A percentile compares a stretch with the other conserved stretches of the same genome.
Conservation (phyloP, 2,797 vertebrate genomes). For the Phoebastria nigripes region DNA sequence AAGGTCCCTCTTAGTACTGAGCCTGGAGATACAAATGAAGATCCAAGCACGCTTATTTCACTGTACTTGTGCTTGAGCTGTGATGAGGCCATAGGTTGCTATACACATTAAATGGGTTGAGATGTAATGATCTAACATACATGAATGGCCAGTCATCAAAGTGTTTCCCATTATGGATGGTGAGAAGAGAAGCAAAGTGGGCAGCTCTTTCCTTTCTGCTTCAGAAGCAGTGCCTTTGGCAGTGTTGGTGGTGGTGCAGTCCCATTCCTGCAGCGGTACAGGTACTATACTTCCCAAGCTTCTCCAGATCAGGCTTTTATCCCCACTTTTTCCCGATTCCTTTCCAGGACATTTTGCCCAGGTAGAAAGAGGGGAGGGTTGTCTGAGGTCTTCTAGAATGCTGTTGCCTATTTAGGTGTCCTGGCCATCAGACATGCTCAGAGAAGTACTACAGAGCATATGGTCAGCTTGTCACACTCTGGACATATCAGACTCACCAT, state of each 20-base stretch:
- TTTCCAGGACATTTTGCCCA: background rate
- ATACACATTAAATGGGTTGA: background rate
- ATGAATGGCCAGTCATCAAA: background rate
- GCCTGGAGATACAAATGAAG: background rate
- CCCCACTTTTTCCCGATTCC: background rate
- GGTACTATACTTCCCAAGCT: background rate
- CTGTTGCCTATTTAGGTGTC: background rate
- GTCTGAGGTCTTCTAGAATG: background rate
- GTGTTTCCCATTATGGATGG: background rate
- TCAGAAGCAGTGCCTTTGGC: background rate
- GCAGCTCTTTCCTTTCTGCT: background rate
- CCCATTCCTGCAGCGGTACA: background rate
- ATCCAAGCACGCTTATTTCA: background rate
- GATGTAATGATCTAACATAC: background rate
- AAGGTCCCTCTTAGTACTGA: background rate
- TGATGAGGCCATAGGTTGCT: background rate
- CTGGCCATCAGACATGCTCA: background rate
- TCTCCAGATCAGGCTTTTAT: background rate
- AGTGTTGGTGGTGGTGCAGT: background rate
- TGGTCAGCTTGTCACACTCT: background rate
- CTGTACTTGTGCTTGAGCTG: background rate
- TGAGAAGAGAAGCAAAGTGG: background rate
- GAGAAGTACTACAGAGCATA: background rate
- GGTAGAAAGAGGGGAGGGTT: background rate
- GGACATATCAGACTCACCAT: accelerated